Conservation (phyloP, 2,888 invertebrate genomes). For the Desoria tigrina region DNA sequence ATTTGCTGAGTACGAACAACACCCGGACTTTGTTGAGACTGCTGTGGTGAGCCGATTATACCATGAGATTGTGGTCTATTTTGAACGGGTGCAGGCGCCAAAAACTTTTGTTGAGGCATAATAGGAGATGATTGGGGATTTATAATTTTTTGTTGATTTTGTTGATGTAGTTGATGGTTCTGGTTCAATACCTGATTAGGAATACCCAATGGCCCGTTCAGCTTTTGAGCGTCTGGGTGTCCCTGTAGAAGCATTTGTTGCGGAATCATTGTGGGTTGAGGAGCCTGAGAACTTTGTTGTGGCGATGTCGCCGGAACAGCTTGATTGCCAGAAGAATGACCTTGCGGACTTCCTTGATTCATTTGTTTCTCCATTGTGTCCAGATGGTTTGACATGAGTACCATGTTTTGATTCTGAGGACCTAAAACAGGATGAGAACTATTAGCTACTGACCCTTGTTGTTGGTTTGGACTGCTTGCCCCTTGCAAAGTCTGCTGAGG, state of each 20-base stretch:
- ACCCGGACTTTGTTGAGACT: slow-evolving; percentile 31
- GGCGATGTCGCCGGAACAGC: slow-evolving; percentile 16
- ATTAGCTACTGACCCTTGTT: slow-evolving; percentile 19
- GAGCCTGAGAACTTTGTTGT: slow-evolving; percentile 1
- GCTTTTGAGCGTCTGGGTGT: slow-evolving; percentile 2
- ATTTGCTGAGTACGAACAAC: slow-evolving; percentile 51
- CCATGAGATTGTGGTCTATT: slow-evolving; percentile 42
- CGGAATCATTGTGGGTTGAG: slow-evolving; percentile 1
- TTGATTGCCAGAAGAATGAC: slow-evolving; percentile 20
- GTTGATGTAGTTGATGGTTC: slow-evolving; percentile 28
- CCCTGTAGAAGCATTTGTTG: slow-evolving; percentile 17
- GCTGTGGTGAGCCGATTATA: slow-evolving; percentile 39
- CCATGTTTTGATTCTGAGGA: slow-evolving; percentile 24
- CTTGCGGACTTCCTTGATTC: slow-evolving; percentile 14
- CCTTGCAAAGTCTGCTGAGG: slow-evolving; percentile 6
- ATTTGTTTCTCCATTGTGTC: slow-evolving; percentile 19
- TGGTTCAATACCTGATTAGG: slow-evolving; percentile 19
- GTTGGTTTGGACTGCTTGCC: slow-evolving; percentile 20
- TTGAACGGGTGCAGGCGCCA: slow-evolving; percentile 36
- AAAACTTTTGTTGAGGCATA: slow-evolving; percentile 37
- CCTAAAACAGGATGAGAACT: slow-evolving; percentile 14
- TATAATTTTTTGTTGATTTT: slow-evolving; percentile 35
- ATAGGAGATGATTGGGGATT: slow-evolving; percentile 30
- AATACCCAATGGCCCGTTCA: slow-evolving; percentile 23
- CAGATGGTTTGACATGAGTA: slow-evolving; percentile 24